These are phyloP conservation scores for Perodicticus potto DNA, from an alignment of 2,797 vertebrate genomes.

Conservation along the genomic window DNA sequence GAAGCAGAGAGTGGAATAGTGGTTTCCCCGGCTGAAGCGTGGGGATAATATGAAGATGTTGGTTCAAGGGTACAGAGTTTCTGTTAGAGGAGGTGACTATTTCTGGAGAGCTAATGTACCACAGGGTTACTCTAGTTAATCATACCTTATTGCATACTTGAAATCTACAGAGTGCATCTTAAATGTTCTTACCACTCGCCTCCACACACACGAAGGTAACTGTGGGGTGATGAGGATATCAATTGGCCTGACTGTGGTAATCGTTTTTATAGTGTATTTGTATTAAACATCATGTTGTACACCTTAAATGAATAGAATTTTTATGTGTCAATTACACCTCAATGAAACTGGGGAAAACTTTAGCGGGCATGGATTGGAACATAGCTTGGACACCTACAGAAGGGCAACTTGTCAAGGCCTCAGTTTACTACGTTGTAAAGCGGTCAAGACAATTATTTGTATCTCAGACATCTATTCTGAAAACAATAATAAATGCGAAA, in stretches of 20 bases:
- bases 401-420: neutral
- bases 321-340: neutral
- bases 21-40: neutral
- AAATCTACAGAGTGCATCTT: neutral
- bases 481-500: neutral
- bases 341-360: neutral
- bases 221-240: neutral
- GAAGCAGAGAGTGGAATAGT: neutral
- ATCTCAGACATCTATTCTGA: slow-evolving; percentile 9
- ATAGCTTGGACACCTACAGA: neutral
- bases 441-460: neutral
- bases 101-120: neutral
- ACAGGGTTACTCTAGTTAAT: neutral
- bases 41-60: neutral
- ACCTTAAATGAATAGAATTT: neutral
- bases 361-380: neutral
- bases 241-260: neutral
- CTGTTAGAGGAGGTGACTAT: neutral
- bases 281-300: neutral
- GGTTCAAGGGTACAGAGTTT: neutral
- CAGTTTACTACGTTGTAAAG: slow-evolving; percentile 10
- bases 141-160: neutral
- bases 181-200: neutral
- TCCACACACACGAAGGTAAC: neutral
- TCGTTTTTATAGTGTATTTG: neutral